Base-by-base conservation (phyloP, 2,797 vertebrate species). In the Enoplosus armatus region DNA sequence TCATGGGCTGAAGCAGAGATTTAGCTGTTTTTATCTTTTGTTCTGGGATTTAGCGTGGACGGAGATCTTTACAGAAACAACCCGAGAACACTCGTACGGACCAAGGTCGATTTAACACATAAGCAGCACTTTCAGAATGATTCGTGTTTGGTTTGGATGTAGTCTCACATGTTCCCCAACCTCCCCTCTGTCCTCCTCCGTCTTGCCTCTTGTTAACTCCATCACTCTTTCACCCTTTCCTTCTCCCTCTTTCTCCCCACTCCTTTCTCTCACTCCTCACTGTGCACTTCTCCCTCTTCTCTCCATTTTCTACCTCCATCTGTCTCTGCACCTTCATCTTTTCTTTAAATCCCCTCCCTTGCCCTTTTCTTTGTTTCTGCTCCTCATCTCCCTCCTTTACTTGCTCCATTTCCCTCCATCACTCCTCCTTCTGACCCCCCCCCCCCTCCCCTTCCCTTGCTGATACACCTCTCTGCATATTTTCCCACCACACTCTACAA, bases 401-500 rank as follows among this genome's bases (percentile, higher is more conserved):
- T 51, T 45, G 4, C 55, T 48, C 43, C 11, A 51, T 26, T 67
- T 55, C 48, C 54, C 63, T 61, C 83, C 59, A 55, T 83, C 82
- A 4, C 22, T 68, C 68, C 47, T 67, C 50, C 56, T 8, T 47
- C 47, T 43, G 8, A 22, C 43, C 51, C 43, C 39, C 47, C 43
- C 51, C 43, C 39, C 11, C 39, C 58, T 9, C 33, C 41, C 12
- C 37, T 37, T 31, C 29, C 26, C 10, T 11, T 9, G 2, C 65
- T 31, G 55, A 83, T 85, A 77, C 84, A 89, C 85, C 79, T 87
- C 83, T 86, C 80, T 84, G 83, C 86, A 92, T 90, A 92, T 80
- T 91, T 93, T 92, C 91, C 89, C 91, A 91, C 90, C 84, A 65
- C 71, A 72, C 71, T 85, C 81, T 72, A 85, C 86, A 92, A 87